phyloP scores from a whole-genome alignment of 2,797 vertebrate genomes.

The Scolopax bukidnonensis region DNA sequence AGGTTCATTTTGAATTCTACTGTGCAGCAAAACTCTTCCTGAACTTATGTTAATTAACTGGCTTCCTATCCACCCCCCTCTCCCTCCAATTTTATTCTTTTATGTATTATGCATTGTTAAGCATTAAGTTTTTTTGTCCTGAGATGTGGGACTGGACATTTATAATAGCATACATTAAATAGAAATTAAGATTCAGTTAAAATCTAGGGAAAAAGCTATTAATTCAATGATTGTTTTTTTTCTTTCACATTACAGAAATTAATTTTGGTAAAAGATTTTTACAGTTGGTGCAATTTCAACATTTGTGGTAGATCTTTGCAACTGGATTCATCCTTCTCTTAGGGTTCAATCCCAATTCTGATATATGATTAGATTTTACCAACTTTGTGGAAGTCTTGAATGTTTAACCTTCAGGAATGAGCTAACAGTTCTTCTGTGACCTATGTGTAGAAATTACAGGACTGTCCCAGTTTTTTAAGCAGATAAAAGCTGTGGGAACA shows the following conservation, averaged over 20 bases:
- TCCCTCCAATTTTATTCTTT: not conserved
- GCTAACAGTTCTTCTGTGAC: not conserved
- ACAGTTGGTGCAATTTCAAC: not conserved
- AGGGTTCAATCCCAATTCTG: not conserved
- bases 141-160: not conserved
- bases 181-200: not conserved
- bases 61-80: not conserved
- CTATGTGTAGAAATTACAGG: not conserved
- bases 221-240: not conserved
- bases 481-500: not conserved
- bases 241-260: not conserved
- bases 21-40: not conserved
- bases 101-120: not conserved
- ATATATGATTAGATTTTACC: not conserved
- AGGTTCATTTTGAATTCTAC: conserved; percentile 10
- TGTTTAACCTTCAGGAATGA: not conserved
- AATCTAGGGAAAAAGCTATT: not conserved
- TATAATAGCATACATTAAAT: not conserved
- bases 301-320: not conserved
- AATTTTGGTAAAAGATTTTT: not conserved
- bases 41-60: not conserved
- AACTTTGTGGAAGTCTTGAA: not conserved
- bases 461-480: not conserved
- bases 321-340: not conserved
- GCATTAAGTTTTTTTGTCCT: not conserved